Evolutionary conservation across 2,797 vertebrate species (phyloP).

Genomic region (Podarcis siculus): DNA sequence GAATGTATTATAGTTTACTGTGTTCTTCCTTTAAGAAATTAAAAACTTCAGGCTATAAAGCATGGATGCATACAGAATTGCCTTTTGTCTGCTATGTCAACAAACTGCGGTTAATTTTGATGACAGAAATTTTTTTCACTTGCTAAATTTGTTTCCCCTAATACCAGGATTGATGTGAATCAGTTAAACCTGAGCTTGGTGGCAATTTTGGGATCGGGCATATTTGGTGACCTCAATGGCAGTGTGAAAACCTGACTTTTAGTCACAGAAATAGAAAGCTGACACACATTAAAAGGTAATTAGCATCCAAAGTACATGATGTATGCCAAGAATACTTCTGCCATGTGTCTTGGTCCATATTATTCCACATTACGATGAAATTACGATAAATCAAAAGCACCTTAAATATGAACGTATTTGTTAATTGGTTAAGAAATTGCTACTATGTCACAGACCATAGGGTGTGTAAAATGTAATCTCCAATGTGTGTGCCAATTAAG

Average conservation of each 20-base stretch:
- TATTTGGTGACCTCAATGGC: not conserved
- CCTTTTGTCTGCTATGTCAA: not conserved
- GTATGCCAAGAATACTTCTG: not conserved
- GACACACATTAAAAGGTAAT: not conserved
- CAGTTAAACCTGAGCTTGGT: not conserved
- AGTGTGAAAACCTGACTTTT: not conserved
- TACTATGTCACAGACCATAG: not conserved
- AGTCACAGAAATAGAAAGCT: not conserved
- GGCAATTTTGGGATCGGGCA: not conserved
- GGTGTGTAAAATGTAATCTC: not conserved
- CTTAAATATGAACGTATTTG: not conserved
- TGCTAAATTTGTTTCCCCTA: not conserved
- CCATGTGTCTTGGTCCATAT: not conserved
- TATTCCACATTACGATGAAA: not conserved
- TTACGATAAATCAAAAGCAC: not conserved
- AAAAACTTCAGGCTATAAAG: conserved; percentile 12
- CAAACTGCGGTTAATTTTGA: conserved; percentile 33
- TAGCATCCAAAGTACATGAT: not conserved
- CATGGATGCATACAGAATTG: not conserved
- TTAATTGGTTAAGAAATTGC: too few species aligned
- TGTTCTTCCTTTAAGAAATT: not conserved
- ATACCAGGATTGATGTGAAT: not conserved
- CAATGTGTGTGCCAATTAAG: not conserved
- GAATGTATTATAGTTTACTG: conserved; percentile 10
- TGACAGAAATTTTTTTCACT: not conserved